These are phyloP conservation scores for Parnassius orleans DNA, from an alignment of 2,888 invertebrate species.

Conservation along the genomic window DNA sequence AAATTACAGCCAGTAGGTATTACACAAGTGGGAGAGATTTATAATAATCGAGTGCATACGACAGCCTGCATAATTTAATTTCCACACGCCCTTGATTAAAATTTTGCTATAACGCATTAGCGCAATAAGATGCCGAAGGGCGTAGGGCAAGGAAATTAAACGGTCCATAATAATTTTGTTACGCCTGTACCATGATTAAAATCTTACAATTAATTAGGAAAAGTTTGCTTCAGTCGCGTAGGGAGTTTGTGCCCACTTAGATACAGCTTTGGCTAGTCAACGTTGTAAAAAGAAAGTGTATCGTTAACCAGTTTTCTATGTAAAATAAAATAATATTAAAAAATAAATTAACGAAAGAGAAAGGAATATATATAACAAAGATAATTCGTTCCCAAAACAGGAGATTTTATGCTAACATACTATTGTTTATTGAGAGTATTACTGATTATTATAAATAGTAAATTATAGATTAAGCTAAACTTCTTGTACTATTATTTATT, in stretches of 20 bases:
- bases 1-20: constrained; percentile 45
- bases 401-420: too few species aligned
- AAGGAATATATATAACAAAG: too few species aligned
- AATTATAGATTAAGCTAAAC: too few species aligned
- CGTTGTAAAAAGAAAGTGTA: constrained; percentile 5
- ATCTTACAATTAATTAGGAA: constrained; percentile 76
- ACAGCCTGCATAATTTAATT: constrained; percentile 79
- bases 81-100: constrained; percentile 78
- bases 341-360: too few species aligned
- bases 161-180: constrained; percentile 76
- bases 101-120: constrained; percentile 76
- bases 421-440: too few species aligned
- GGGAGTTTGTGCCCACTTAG: constrained; percentile 32
- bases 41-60: constrained; percentile 73
- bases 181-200: constrained; percentile 75
- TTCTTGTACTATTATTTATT: too few species aligned
- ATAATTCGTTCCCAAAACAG: too few species aligned
- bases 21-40: constrained; percentile 68
- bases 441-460: too few species aligned
- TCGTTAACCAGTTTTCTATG: neutral
- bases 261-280: constrained; percentile 6
- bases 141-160: constrained; percentile 73
- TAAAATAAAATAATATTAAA: too few species aligned
- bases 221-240: constrained; percentile 54
- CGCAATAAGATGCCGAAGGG: constrained; percentile 65